Conservation (phyloP, 2,888 invertebrate species). For the Romanomermis culicivorax region DNA sequence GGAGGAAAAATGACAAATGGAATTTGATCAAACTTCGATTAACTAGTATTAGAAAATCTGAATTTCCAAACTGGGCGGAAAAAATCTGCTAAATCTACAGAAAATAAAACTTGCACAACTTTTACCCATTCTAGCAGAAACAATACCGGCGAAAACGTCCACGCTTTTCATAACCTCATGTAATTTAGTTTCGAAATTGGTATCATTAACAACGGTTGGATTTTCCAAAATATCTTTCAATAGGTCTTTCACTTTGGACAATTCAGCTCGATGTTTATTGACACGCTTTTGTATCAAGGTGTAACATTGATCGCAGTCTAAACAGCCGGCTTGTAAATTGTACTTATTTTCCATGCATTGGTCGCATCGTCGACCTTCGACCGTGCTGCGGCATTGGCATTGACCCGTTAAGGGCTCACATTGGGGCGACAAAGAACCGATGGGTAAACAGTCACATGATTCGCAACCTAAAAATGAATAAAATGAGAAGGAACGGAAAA, state of each 20-base stretch:
- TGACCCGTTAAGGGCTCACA: constrained; percentile 61
- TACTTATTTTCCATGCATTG: constrained; percentile 89
- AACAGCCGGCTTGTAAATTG: constrained; percentile 48
- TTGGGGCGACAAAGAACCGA: constrained; percentile 66
- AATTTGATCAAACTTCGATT: too few species aligned
- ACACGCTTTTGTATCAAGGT: constrained; percentile 72
- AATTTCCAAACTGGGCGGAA: not conserved
- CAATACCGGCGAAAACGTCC: constrained; percentile 37
- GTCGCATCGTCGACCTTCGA: constrained; percentile 79
- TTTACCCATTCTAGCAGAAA: not conserved
- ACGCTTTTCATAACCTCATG: constrained; percentile 53
- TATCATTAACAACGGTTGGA: constrained; percentile 70
- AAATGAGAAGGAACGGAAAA: too few species aligned
- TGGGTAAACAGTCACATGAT: constrained; percentile 64
- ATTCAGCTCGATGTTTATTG: constrained; percentile 48
- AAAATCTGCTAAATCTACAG: not conserved
- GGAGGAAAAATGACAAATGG: too few species aligned
- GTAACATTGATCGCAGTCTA: constrained; percentile 79
- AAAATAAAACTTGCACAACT: not conserved
- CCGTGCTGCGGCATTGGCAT: constrained; percentile 41
- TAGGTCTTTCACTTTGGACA: constrained; percentile 50
- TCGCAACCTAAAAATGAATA: constrained; percentile 17
- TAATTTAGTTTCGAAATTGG: constrained; percentile 65
- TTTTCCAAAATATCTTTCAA: constrained; percentile 72
- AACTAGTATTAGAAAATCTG: not conserved